These are phyloP conservation scores for Metellina segmentata DNA, from an alignment of 2,888 invertebrate species.

Conservation along the genomic window DNA sequence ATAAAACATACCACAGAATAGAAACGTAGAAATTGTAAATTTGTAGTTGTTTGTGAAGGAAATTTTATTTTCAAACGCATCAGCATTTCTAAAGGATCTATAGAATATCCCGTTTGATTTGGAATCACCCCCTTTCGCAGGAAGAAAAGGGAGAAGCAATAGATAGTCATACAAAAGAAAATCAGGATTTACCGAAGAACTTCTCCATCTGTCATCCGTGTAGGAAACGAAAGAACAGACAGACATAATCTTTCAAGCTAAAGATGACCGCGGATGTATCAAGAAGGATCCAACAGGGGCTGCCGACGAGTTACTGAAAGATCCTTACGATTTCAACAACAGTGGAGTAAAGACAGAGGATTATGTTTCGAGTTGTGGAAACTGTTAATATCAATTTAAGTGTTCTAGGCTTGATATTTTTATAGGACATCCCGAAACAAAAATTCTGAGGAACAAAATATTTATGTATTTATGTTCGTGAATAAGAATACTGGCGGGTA, in stretches of 20 bases:
- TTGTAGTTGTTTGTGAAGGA: too few relatives aligned
- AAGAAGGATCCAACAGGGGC: neutral
- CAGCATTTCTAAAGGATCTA: too few relatives aligned
- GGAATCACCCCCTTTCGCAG: neutral
- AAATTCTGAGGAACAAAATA: too few relatives aligned
- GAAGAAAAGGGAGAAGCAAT: constrained; percentile 4
- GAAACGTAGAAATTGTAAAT: too few relatives aligned
- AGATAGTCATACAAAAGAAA: constrained; percentile 39
- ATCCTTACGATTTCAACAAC: neutral
- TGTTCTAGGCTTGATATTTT: neutral
- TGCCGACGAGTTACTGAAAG: neutral
- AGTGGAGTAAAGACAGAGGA: neutral
- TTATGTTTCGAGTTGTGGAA: neutral
- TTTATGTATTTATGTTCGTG: too few relatives aligned
- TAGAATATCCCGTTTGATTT: neutral
- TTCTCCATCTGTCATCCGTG: constrained; percentile 31
- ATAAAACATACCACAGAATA: too few relatives aligned
- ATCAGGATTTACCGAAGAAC: constrained; percentile 32
- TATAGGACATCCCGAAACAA: too few relatives aligned
- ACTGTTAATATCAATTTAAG: neutral
- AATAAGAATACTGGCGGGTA: too few relatives aligned
- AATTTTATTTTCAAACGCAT: too few relatives aligned
- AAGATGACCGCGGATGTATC: constrained; percentile 29
- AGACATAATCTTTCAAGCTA: constrained; percentile 43
- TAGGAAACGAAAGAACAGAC: constrained; percentile 19